Evolutionary conservation across 2,113 vertebrate genomes (phyloP).

Genomic region (Chlorodrepanis virens): DNA sequence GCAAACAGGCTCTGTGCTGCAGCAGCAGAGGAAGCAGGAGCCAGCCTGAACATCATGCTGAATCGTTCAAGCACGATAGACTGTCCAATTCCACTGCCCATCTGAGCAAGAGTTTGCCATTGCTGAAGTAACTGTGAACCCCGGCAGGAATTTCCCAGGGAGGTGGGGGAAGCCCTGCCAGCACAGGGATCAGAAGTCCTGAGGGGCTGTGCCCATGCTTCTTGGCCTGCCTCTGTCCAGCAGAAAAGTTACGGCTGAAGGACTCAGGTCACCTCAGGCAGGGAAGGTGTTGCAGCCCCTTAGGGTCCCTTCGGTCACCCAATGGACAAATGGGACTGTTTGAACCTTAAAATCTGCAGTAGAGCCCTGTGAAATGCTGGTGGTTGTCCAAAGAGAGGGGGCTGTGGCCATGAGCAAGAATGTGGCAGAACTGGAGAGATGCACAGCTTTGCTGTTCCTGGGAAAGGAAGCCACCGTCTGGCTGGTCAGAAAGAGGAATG

Average conservation of each 20-base stretch:
- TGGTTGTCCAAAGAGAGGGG: background rate
- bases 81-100: background rate
- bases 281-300: background rate
- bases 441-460: background rate
- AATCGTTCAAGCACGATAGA: background rate
- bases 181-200: background rate
- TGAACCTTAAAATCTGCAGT: background rate
- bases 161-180: background rate
- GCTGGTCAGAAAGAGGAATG: background rate
- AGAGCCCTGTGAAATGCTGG: background rate
- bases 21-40: background rate
- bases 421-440: background rate
- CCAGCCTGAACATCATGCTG: background rate
- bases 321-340: background rate
- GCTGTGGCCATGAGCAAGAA: background rate
- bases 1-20: background rate
- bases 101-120: background rate
- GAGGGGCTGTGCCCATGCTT: fast-evolving
- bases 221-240: background rate
- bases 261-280: background rate
- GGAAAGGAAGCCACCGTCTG: constrained; percentile 30
- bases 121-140: background rate
- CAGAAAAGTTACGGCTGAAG: background rate
- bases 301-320: background rate
- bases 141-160: background rate